Base-by-base conservation (phyloP, 2,113 vertebrate species). In the Canis aureus region DNA sequence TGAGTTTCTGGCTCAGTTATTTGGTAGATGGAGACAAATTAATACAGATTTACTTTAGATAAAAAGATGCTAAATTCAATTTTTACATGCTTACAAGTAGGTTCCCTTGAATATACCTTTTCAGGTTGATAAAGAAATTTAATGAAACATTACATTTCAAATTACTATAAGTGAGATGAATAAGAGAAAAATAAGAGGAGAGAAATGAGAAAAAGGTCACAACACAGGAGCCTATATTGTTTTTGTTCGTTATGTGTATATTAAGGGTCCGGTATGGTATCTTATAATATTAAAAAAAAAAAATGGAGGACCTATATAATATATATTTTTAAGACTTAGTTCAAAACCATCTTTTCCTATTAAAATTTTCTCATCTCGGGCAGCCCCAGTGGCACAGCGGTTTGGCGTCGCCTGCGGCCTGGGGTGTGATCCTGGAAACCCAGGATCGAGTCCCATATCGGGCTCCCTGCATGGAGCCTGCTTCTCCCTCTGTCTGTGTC, bases 61-160 rank as follows among this genome's bases (percentile, higher is more conserved):
- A 22, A 74, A 87, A 82, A 57, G 11, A 64, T 73, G 29, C 15
- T 73, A 83, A 51, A 78, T 88, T 90, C n/a, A 85, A 43, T 64
- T 64, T 79, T n/a, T 3, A 64, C 15, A 93, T 4, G 35, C 19
- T 69, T 69, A 32, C 83, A 93, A 96, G 69, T 55, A 79, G 23
- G 22, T n/a, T 91, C 71, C 32, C 76, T 55, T 81, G 23, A 96
- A 23, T 62, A 7, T 29, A 78, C 13, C 29, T 35, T 80, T 66
- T 88, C 51, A 67, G 29, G 15, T 55, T 69, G 62, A 83, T 67
- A 51, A 74, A 53, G 27, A 91, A 87, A 49, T 9, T 91, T 81
- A 91, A 93, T 51, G 23, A 94, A 82, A 79, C 16, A 60, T 51
- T 84, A 81, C 4, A 71, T 81, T 80, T 92, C 79, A 94, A 78